A percentile compares a stretch with the other conserved stretches of the same genome.
Conservation (phyloP, 2,888 invertebrate genomes). For the Automeris io region DNA sequence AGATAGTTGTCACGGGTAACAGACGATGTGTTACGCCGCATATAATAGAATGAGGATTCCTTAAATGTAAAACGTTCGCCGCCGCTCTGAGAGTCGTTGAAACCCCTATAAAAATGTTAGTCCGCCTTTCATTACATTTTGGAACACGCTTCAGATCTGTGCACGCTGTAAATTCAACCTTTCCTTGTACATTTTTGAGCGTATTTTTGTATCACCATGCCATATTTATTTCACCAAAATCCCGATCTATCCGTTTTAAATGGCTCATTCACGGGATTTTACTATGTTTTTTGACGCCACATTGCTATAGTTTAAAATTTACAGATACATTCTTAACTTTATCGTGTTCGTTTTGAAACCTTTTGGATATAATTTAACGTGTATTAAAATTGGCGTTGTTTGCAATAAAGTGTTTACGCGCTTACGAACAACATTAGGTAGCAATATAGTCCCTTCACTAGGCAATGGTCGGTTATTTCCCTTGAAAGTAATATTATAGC, state of each 20-base stretch:
- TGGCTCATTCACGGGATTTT: conserved; percentile 42
- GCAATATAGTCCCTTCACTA: conserved; percentile 44
- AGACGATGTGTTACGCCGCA: conserved; percentile 58
- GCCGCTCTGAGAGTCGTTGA: conserved; percentile 63
- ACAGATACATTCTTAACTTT: conserved; percentile 1
- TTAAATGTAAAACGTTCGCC: conserved; percentile 69
- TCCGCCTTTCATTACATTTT: conserved; percentile 69
- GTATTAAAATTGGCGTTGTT: conserved; percentile 26
- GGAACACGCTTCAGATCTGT: conserved; percentile 32
- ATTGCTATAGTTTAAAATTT: conserved; percentile 24
- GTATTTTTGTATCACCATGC: conserved; percentile 20
- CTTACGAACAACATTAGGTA: conserved; percentile 36
- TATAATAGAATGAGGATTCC: conserved; percentile 69
- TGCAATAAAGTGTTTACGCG: conserved; percentile 27
- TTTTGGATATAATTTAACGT: conserved; percentile 1
- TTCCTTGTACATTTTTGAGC: conserved; percentile 20
- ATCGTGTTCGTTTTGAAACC: not conserved
- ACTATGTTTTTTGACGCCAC: conserved; percentile 45
- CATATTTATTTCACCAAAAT: conserved; percentile 44
- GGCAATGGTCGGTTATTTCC: conserved; percentile 60
- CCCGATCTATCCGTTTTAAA: conserved; percentile 47
- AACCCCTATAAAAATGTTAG: conserved; percentile 74
- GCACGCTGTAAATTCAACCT: conserved; percentile 29
- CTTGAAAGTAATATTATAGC: conserved; percentile 61
- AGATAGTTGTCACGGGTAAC: conserved; percentile 57